phyloP scores from a whole-genome alignment of 2,113 vertebrate genomes.

The Mustela lutreola region DNA sequence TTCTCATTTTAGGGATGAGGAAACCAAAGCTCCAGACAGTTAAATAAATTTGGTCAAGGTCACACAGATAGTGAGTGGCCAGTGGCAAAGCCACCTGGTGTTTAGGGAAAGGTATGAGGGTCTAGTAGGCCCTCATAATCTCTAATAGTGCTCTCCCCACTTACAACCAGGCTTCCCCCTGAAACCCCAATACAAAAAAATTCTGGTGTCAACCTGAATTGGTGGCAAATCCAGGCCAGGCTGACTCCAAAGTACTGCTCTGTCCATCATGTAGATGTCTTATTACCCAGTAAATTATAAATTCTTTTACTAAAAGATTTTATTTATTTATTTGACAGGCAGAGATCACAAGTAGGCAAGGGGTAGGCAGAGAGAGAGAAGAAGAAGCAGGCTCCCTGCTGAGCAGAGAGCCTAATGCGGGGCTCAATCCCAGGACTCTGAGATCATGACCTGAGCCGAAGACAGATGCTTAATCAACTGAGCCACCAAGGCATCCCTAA shows the following conservation, averaged over 20 bases:
- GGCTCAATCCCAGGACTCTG: too few species aligned
- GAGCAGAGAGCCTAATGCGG: too few species aligned
- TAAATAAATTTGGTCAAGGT: neutral
- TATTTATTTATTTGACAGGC: too few species aligned
- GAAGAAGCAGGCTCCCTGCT: too few species aligned
- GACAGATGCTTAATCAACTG: too few species aligned
- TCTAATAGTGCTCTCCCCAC: neutral
- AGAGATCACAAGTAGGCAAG: too few species aligned
- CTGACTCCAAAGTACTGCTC: neutral
- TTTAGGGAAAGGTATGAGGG: accelerated
- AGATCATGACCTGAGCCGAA: too few species aligned
- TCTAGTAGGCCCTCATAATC: neutral
- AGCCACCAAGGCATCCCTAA: too few species aligned
- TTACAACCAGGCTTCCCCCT: neutral
- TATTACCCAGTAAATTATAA: neutral
- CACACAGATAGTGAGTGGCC: neutral
- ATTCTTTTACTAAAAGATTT: neutral
- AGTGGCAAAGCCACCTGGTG: neutral
- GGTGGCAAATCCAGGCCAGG: neutral
- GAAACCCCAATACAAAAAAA: neutral
- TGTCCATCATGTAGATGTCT: neutral
- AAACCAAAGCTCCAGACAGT: neutral
- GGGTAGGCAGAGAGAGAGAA: too few species aligned
- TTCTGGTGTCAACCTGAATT: neutral
- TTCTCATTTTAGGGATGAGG: neutral